Evolutionary conservation across 1,140 invertebrate genomes (phyloP), one percentile per base, ranked within the genome.

Genomic region (Euwallacea fornicatus): DNA sequence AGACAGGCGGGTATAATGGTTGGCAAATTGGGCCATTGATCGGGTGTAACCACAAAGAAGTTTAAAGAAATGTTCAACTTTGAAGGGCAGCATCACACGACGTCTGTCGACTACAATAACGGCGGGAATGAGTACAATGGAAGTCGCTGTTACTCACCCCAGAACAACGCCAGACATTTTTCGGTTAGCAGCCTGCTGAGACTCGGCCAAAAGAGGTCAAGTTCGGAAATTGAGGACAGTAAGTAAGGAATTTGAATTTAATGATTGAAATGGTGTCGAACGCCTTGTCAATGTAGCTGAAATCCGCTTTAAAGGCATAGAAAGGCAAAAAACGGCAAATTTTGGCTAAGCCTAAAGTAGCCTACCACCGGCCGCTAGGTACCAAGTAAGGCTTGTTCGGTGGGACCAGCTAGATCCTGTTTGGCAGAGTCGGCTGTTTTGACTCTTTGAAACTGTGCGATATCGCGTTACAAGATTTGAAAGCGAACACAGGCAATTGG

Each of bases 111-210:
- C 55, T 71, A 75, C 59, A 73, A 71, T 50, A 71, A 64, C 66
- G 69, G 71, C 16, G 74, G 68, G 54, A 70, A 72, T 42, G 47
- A 66, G 50, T 71, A 66, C 64, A 61, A 72, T 63, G 70, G 13
- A 47, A 44, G 67, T 13, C 61, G 61, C 42, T 66, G 73, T 2
- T 72, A 73, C 62, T 58, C 60, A 9, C 53, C 68, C 42, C 68
- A 67, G 33, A 66, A 62, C 16, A 80, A 80, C 56, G 73, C 74
- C 11, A 69, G 74, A 70, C 78, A 80, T 66, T 80, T 80, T 73
- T 77, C 77, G 13, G 78, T 80, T 63, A 78, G 74, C 69, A 80
- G 73, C 72, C 71, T 80, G 62, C 64, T 80, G 54, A 69, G 77
- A 66, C 66, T 78, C 42, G 74, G 74, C 43, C 61, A 75, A 47